These are phyloP conservation scores for Botia almorhae DNA, from an alignment of 2,797 vertebrate genomes.

Conservation along the genomic window DNA sequence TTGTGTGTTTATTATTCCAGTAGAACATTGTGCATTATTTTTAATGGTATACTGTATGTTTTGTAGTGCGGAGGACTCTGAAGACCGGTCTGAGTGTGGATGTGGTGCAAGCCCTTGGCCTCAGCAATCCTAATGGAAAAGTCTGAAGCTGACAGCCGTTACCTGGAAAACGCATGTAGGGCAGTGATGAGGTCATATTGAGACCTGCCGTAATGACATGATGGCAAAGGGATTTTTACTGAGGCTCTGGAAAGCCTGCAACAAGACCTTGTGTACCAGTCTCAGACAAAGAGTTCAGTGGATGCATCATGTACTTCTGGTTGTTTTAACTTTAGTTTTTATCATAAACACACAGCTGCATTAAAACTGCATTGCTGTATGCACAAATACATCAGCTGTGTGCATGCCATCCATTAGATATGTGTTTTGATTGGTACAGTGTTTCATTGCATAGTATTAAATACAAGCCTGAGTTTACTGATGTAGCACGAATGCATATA, in stretches of 20 bases:
- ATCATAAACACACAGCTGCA: conserved; percentile 15
- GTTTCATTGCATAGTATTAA: conserved; percentile 44
- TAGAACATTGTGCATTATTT: too few species aligned
- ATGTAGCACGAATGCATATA: conserved; percentile 47
- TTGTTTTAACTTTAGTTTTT: background rate
- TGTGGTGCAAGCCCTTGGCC: conserved; percentile 88
- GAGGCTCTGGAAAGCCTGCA: conserved; percentile 3
- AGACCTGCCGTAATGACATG: conserved; percentile 1
- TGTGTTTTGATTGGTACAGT: conserved; percentile 35
- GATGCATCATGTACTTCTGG: conserved; percentile 18
- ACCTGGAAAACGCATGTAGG: background rate
- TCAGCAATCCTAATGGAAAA: conserved; percentile 70
- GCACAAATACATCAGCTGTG: conserved; percentile 24
- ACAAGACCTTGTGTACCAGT: conserved; percentile 24
- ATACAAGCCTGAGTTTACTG: conserved; percentile 47
- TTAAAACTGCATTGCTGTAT: conserved; percentile 5
- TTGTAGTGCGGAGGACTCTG: conserved; percentile 90
- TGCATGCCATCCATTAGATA: conserved; percentile 12
- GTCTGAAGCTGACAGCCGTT: conserved; percentile 73
- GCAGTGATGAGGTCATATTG: conserved; percentile 4
- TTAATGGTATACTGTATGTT: conserved; percentile 34
- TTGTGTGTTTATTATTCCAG: too few species aligned
- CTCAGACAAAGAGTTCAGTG: background rate
- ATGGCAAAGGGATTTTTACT: background rate
- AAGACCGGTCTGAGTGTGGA: conserved; percentile 90